A percentile compares a stretch with the other conserved stretches of the same genome.
phyloP scores from a whole-genome alignment of 2,888 invertebrate genomes.

The Sesia bembeciformis region DNA sequence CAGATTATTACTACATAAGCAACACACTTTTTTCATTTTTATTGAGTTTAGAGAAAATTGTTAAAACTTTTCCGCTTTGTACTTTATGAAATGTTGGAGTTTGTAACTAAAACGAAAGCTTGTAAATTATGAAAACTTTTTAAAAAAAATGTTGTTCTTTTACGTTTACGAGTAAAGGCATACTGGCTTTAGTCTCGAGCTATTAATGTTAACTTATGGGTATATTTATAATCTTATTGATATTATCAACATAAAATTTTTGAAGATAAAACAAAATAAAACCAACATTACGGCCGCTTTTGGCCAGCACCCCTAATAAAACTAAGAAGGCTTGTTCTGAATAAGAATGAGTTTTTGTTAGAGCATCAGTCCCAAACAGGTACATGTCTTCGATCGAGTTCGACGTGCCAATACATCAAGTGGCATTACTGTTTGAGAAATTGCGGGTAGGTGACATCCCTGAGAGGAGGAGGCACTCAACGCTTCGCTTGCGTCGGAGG shows the following conservation, averaged over 20 bases:
- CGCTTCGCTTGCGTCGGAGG: conserved; percentile 8
- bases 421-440: conserved; percentile 33
- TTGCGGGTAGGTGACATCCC: conserved; percentile 18
- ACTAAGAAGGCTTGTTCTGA: background rate
- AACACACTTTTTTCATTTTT: too few relatives aligned
- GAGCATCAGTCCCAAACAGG: conserved; percentile 1
- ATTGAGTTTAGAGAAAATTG: too few relatives aligned
- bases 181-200: too few relatives aligned
- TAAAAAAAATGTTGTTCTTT: too few relatives aligned
- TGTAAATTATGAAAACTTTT: too few relatives aligned
- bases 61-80: too few relatives aligned
- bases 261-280: background rate
- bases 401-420: conserved; percentile 29
- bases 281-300: background rate
- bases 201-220: too few relatives aligned
- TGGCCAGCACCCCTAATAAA: background rate
- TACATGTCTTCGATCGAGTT: conserved; percentile 20
- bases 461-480: conserved; percentile 7
- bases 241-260: background rate
- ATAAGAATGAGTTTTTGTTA: background rate
- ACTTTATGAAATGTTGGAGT: too few relatives aligned
- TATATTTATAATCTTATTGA: background rate
- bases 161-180: too few relatives aligned
- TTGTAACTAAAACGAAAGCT: too few relatives aligned
- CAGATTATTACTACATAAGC: too few relatives aligned